Percentiles rank a stretch among this genome's conserved stretches.
These are phyloP conservation scores for Spodoptera litura DNA, from an alignment of 1,140 invertebrate genomes.

Conservation along the genomic window DNA sequence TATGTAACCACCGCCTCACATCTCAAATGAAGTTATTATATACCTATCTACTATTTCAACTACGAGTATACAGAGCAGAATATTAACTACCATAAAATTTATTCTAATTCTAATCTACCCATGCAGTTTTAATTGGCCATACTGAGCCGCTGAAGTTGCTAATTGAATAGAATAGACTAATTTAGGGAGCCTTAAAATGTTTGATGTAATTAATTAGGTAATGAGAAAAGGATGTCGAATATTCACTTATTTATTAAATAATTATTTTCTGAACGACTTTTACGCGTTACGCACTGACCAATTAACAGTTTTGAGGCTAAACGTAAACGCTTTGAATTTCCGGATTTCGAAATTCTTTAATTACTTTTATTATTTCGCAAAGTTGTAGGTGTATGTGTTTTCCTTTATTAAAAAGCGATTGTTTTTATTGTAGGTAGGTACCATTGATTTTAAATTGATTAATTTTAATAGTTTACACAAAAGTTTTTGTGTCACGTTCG, in stretches of 20 bases:
- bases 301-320: slow-evolving; percentile 15
- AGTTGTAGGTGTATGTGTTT: background rate
- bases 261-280: slow-evolving; percentile 8
- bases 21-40: slow-evolving; percentile 29
- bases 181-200: background rate
- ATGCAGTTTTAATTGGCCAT: background rate
- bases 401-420: too few species aligned
- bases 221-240: background rate
- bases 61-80: slow-evolving; percentile 20
- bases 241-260: background rate
- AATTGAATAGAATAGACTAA: slow-evolving; percentile 9
- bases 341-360: slow-evolving; percentile 3
- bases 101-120: slow-evolving; percentile 18
- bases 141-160: background rate
- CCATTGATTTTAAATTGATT: too few species aligned
- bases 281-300: slow-evolving; percentile 5
- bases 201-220: background rate
- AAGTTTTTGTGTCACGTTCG: too few species aligned
- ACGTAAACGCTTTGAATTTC: background rate
- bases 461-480: too few species aligned
- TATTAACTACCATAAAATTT: slow-evolving; percentile 47
- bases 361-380: background rate
- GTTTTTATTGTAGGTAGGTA: too few species aligned
- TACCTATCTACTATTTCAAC: background rate
- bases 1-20: background rate